Percentiles rank a stretch among this genome's conserved stretches.
Conservation (phyloP, 2,113 vertebrate species). For the Siniperca chuatsi region DNA sequence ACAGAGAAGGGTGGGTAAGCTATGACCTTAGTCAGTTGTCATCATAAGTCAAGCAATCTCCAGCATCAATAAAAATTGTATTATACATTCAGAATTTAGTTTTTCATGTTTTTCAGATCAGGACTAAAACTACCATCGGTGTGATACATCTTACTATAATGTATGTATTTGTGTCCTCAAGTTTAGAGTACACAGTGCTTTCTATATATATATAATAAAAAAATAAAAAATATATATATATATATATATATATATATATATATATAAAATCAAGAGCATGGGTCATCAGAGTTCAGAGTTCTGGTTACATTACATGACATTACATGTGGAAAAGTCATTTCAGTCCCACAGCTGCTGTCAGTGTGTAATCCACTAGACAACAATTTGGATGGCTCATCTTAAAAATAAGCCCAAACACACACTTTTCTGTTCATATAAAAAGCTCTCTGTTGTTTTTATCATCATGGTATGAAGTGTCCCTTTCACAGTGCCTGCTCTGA, state of each 20-base stretch:
- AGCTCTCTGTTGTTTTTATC: slow-evolving; percentile 66
- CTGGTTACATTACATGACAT: slow-evolving; percentile 18
- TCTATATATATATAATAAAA: too few species aligned
- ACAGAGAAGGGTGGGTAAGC: slow-evolving; percentile 10
- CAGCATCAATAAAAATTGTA: slow-evolving; percentile 28
- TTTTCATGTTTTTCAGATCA: slow-evolving; percentile 37
- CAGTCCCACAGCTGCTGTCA: slow-evolving; percentile 45
- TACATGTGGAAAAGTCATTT: slow-evolving; percentile 51
- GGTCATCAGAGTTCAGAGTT: slow-evolving; percentile 22
- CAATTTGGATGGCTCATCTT: slow-evolving; percentile 38
- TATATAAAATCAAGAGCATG: neutral
- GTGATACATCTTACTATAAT: slow-evolving; percentile 12
- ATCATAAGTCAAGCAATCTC: slow-evolving; percentile 52
- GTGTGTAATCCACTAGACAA: slow-evolving; percentile 33
- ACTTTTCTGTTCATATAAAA: slow-evolving; percentile 32
- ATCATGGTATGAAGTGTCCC: slow-evolving; percentile 53
- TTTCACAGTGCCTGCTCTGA: slow-evolving; percentile 47
- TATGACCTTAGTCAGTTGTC: slow-evolving; percentile 53
- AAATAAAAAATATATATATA: too few species aligned
- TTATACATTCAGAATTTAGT: slow-evolving; percentile 41
- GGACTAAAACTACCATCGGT: neutral
- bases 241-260: too few species aligned
- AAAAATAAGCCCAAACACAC: slow-evolving; percentile 20
- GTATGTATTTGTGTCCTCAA: slow-evolving; percentile 1
- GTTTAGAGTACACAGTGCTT: slow-evolving; percentile 2